Evolutionary conservation across 1,140 invertebrate species (phyloP).

Genomic region (Rhagoletis zephyria): DNA sequence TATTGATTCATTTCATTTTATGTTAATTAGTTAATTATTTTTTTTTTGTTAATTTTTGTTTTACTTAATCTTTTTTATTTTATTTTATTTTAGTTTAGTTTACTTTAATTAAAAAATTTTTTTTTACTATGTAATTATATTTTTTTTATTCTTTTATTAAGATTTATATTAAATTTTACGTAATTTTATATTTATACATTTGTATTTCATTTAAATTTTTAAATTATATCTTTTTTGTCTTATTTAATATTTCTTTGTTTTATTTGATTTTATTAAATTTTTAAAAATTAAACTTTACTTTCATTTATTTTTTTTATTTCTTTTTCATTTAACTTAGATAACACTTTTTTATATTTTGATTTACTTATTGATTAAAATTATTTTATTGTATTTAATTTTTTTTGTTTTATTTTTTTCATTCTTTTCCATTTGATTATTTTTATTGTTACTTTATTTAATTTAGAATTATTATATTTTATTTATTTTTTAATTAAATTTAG

Average conservation of each 20-base stretch:
- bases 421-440: neutral
- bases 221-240: neutral
- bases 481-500: too few relatives aligned
- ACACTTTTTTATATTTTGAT: neutral
- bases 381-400: neutral
- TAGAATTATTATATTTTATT: too few relatives aligned
- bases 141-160: too few relatives aligned
- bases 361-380: neutral
- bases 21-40: too few relatives aligned
- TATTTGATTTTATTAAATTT: neutral
- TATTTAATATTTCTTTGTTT: too few relatives aligned
- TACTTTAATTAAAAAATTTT: too few relatives aligned
- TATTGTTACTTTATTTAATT: neutral
- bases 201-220: neutral
- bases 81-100: too few relatives aligned
- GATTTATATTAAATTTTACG: neutral
- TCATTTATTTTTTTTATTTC: neutral
- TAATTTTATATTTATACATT: neutral
- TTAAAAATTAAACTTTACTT: neutral
- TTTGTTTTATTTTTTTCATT: neutral
- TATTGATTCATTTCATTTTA: too few relatives aligned
- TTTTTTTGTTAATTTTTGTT: too few relatives aligned
- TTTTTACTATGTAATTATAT: too few relatives aligned
- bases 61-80: too few relatives aligned
- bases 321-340: neutral